Evolutionary conservation across 2,113 vertebrate species (phyloP), one percentile per base, ranked within the genome.

Genomic region (Emydocephalus ijimae): DNA sequence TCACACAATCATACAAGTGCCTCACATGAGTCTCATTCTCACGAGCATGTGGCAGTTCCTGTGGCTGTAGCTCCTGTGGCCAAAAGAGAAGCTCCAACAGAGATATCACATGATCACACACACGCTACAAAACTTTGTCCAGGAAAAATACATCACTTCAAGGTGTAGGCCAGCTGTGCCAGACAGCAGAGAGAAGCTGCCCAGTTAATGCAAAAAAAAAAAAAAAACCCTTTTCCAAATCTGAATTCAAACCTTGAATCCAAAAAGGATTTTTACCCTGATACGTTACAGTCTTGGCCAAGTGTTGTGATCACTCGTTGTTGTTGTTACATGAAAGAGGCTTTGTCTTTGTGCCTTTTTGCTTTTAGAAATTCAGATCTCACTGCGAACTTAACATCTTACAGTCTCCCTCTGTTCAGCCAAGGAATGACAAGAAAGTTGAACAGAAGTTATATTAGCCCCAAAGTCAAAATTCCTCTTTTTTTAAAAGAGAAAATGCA

Each of bases 141-240:
- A 0, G 98, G 98, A 9, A 97, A 29, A 93, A 23, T 97, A 92
- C 97, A 92, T 87, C 0, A 98, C 94, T 98, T 97, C 81, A 94
- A 96, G 52, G 64, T 98, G 56, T 48, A 29, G 6, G 55, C 50
- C 6, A 39, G 10, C 87, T 18, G 21, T 1, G 18, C 3, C 2
- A 56, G 26, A 26, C 45, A 57, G 8, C 21, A 0, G 6, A 10
- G 5, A 39, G 55, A 64, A 90, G 26, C 26, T 6, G 1, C 48
- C 34, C n/a, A 1, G 34, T n/a, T 26, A 56, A 2, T 48, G 24
- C 43, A 87, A 86, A 29, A 86, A 29, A 48, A 48, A 48, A 48
- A 48, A 48, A 48, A 48, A 8, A 1, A 2, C 45, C 20, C 20
- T 56, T 39, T 43, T 34, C 23, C 26, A 61, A 18, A 23, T 39